A percentile compares a stretch with the other conserved stretches of the same genome.
phyloP scores from a whole-genome alignment of 2,113 vertebrate species.

The human region DNA sequence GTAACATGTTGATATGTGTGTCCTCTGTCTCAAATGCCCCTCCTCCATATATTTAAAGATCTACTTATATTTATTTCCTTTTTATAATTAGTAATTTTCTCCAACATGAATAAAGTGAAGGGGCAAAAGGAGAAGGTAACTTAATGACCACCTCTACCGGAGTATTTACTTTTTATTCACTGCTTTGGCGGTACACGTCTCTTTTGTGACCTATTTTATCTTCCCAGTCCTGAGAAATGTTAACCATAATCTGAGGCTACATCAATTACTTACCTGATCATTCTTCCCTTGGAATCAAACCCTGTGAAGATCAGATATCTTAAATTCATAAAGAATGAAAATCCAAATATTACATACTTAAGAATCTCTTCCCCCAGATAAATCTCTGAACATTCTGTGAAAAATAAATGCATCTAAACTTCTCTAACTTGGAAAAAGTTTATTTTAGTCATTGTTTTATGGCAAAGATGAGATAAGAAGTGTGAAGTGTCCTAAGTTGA shows the following conservation, averaged over 20 bases:
- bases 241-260: background rate
- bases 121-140: background rate
- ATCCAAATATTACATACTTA: background rate
- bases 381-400: background rate
- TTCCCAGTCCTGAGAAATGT: background rate
- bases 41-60: background rate
- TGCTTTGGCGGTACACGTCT: background rate
- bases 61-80: background rate
- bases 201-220: background rate
- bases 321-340: background rate
- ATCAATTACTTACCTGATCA: background rate
- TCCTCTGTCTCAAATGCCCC: background rate
- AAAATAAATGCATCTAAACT: background rate
- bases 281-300: background rate
- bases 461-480: background rate
- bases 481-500: background rate
- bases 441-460: background rate
- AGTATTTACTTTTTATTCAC: background rate
- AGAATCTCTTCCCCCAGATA: background rate
- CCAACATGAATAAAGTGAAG: background rate
- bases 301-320: background rate
- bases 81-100: background rate
- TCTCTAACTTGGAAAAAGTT: background rate
- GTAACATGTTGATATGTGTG: background rate
- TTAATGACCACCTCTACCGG: background rate